Evolutionary conservation across 2,797 vertebrate genomes (phyloP).

Genomic region (Macropodus opercularis): DNA sequence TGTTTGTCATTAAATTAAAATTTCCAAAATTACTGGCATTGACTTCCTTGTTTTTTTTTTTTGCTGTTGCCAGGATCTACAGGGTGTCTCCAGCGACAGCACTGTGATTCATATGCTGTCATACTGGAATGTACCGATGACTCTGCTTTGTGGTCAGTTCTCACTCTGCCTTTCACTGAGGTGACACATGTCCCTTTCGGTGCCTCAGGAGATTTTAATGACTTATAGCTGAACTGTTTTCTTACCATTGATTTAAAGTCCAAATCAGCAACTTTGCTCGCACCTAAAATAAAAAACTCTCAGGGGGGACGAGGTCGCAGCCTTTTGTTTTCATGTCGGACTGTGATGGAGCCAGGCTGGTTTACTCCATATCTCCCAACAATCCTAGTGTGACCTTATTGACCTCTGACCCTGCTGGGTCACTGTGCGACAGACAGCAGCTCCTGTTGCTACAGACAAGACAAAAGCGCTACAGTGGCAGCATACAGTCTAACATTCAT

Average conservation of each 20-base stretch:
- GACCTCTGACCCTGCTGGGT: slow-evolving; percentile 66
- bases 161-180: slow-evolving; percentile 41
- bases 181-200: slow-evolving; percentile 44
- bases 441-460: slow-evolving; percentile 70
- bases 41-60: slow-evolving; percentile 34
- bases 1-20: slow-evolving; percentile 33
- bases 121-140: slow-evolving; percentile 55
- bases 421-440: slow-evolving; percentile 64
- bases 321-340: slow-evolving; percentile 58
- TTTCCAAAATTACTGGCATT: slow-evolving; percentile 21
- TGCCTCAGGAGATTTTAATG: slow-evolving; percentile 41
- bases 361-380: slow-evolving; percentile 52
- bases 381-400: slow-evolving; percentile 59
- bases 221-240: slow-evolving; percentile 40
- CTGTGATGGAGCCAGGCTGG: slow-evolving; percentile 23
- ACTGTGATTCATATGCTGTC: slow-evolving; percentile 65
- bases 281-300: slow-evolving; percentile 26
- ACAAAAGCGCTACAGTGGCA: slow-evolving; percentile 25
- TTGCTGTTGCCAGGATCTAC: slow-evolving; percentile 18
- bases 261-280: slow-evolving; percentile 56
- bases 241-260: slow-evolving; percentile 35
- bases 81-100: slow-evolving; percentile 55
- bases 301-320: slow-evolving; percentile 41
- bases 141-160: slow-evolving; percentile 52
- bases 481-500: slow-evolving; percentile 22